Evolutionary conservation across 2,797 vertebrate species (phyloP), one percentile per base, ranked within the genome.

Genomic region (Tokudaia muenninki): DNA sequence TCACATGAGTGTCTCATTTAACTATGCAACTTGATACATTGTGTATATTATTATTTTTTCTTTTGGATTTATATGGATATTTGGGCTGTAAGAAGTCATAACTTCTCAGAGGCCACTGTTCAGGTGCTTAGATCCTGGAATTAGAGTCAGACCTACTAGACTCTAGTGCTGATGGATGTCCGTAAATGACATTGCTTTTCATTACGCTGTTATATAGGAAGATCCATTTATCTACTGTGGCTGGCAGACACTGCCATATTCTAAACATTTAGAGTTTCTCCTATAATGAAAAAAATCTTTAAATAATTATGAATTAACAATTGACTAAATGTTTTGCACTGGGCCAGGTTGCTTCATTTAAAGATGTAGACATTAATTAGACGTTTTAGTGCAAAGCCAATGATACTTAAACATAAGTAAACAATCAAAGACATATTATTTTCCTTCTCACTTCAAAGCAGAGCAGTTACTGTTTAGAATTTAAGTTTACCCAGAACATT

Each of bases 331-430:
- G 12, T 41, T 90, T 88, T 72, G 6, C 55, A 70, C 57, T 16
- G 47, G 17, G 21, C 31, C 91, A 55, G 55, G 34, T 83, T 70
- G 24, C 74, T 95, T 79, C 37, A 29, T 88, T 92, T 96, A 92
- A 96, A 94, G 52, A 88, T 89, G 10, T 10, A 94, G 92, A 37
- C 70, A 70, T 92, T 84, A 86, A 94, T 81, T 41, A 92, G 92
- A 91, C 47, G 13, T 80, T 84, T 93, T 31, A 94, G 94, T 78
- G 65, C 21, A 87, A 94, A 83, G 31, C 72, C 79, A 90, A 5
- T 65, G 61, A 59, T 86, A 90, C 47, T 92, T 81, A 91, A 89
- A 63, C 34, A 3, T 80, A 92, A 78, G 79, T 37, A 87, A 3
- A 55, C 17, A 96, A 90, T 94, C 3, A 87, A 78, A 87, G 93